Evolutionary conservation across 2,113 vertebrate genomes (phyloP), one percentile per base, ranked within the genome.

Genomic region (Dascyllus trimaculatus): DNA sequence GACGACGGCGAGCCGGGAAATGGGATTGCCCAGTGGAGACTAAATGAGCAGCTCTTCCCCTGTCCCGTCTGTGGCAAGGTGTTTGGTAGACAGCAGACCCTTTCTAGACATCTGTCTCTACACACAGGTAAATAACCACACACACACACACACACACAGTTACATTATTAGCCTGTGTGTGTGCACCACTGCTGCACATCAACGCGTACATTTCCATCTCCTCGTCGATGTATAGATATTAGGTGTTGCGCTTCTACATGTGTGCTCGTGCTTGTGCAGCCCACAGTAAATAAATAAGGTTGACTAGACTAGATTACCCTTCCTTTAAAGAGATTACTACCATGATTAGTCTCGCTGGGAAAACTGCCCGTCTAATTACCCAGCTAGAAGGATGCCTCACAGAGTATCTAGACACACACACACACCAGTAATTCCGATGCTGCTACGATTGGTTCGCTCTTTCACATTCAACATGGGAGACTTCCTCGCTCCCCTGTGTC

Each of bases 1-100:
- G 93, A 96, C 21, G 94, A 94, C 25, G 92, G 95, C 49, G 97
- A 99, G 88, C 94, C 93, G 46, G 97, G 96, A 86, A 97, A 98
- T 2, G 97, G 96, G 80, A 93, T 97, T 51, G 89, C 96, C 4
- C 95, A 95, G 60, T 98, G 98, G 97, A 97, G 96, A 77, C 94
- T 98, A 69, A 98, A 92, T 0, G 97, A 99, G 74, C 98, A 99
- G 93, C 97, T 99, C 87, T 98, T 96, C 88, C 97, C 97, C 60
- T 99, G 98, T 78, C 95, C 97, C 0, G 94, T 99, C 73, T 99
- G 98, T 86, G 97, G 98, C 73, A 99, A 99, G 92, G 98, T 99
- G 82, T 99, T 99, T 51, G 98, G 98, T 56, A 93, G 97, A 68
- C 98, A 99, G 90, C 98, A 99, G 94, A 99, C 98, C 0, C 93